Evolutionary conservation across 92 coral and sea anemone genomes (phyloP).

Genomic region (Diadumene lineata): DNA sequence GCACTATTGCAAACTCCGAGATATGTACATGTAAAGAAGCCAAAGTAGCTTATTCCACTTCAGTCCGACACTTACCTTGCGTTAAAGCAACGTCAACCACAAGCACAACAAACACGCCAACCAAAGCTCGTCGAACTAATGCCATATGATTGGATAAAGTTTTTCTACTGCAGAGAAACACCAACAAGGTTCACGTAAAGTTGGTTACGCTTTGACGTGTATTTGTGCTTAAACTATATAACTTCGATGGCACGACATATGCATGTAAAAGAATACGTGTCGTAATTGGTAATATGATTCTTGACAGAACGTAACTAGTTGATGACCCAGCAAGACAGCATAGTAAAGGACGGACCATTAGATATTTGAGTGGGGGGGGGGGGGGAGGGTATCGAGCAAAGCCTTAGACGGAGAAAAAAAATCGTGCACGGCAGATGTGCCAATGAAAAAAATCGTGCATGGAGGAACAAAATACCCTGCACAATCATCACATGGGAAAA

Average conservation of each 20-base stretch:
- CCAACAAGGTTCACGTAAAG: not conserved
- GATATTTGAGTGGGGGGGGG: no score
- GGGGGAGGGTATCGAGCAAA: no score
- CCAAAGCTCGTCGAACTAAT: not conserved
- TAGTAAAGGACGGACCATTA: no score
- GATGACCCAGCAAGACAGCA: not conserved
- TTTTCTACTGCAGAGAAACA: not conserved
- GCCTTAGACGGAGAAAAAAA: no score
- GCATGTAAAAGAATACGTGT: constrained; percentile 1
- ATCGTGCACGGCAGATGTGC: no score
- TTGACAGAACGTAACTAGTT: not conserved
- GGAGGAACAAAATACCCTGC: no score
- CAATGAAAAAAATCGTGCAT: no score
- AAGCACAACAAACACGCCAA: not conserved
- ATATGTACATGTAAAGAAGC: not conserved
- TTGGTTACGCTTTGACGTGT: not conserved
- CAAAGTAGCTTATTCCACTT: no score
- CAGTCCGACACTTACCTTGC: constrained; percentile 1
- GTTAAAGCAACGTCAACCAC: not conserved
- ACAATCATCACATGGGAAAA: no score
- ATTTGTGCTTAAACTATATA: not conserved
- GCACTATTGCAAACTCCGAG: not conserved
- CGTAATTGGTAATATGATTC: not conserved
- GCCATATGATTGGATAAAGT: not conserved
- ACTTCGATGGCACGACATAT: not conserved